phyloP scores from a whole-genome alignment of 2,888 invertebrate species.

The Drosophila bunnanda region DNA sequence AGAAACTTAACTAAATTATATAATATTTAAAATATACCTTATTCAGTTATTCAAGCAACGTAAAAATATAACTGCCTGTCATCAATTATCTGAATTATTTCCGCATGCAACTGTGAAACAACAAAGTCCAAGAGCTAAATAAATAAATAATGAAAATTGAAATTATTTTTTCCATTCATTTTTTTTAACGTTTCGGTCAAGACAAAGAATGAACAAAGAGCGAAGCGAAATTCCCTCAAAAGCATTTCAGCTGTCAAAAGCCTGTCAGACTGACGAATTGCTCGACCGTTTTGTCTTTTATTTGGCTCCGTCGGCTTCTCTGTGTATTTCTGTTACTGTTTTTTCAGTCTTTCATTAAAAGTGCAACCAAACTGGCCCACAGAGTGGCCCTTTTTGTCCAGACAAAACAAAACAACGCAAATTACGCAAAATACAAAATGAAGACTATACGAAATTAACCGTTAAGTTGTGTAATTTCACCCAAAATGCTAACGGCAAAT shows the following conservation, averaged over 20 bases:
- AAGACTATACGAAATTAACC: constrained; percentile 66
- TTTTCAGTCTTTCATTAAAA: constrained; percentile 32
- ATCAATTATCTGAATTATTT: constrained; percentile 61
- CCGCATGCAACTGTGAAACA: constrained; percentile 61
- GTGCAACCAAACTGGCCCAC: constrained; percentile 44
- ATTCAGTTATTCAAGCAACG: constrained; percentile 28
- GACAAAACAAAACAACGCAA: constrained; percentile 33
- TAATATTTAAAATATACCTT: neutral
- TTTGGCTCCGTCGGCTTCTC: constrained; percentile 13
- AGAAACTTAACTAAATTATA: neutral
- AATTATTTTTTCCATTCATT: constrained; percentile 27
- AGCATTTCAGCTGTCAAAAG: constrained; percentile 67
- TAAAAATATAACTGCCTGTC: constrained; percentile 37
- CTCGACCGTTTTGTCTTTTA: constrained; percentile 49
- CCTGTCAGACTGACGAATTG: constrained; percentile 68
- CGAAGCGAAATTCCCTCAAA: constrained; percentile 37
- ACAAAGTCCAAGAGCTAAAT: constrained; percentile 23
- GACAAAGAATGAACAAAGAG: constrained; percentile 54
- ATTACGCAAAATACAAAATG: constrained; percentile 44
- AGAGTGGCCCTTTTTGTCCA: constrained; percentile 30
- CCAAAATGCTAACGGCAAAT: constrained; percentile 54
- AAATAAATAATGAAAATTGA: constrained; percentile 53
- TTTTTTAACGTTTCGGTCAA: constrained; percentile 22
- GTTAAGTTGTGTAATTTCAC: constrained; percentile 74
- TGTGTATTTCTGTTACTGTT: constrained; percentile 34